Percentiles rank a stretch among this genome's conserved stretches.
Evolutionary conservation across 2,888 invertebrate genomes (phyloP).

Genomic region (Periphyllus acericola): DNA sequence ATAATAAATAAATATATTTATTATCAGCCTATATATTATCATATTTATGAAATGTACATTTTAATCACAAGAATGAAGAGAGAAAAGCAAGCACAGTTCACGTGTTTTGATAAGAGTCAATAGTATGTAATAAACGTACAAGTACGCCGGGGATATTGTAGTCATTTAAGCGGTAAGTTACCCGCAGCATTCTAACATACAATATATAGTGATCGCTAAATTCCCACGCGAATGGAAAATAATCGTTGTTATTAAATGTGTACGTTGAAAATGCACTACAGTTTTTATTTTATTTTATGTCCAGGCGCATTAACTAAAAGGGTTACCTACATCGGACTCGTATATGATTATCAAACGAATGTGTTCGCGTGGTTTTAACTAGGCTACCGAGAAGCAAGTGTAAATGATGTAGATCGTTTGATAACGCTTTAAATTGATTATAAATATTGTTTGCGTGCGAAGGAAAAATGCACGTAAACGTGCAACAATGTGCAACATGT

Average conservation of each 20-base stretch:
- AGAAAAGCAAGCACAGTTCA: neutral
- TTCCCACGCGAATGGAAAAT: neutral
- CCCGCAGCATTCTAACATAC: neutral
- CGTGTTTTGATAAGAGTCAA: too few species aligned
- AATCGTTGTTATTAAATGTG: neutral
- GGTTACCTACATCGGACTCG: neutral
- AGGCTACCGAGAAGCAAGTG: neutral
- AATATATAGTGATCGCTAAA: neutral
- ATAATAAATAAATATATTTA: neutral
- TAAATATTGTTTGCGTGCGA: conserved; percentile 13
- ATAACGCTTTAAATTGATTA: conserved; percentile 47
- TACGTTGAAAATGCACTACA: neutral
- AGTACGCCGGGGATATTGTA: too few species aligned
- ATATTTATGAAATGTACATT: neutral
- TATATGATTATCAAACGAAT: neutral
- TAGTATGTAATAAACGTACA: too few species aligned
- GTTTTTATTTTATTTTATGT: neutral
- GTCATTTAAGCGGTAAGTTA: too few species aligned
- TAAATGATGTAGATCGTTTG: conserved; percentile 30
- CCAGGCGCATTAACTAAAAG: neutral
- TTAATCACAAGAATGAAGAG: neutral
- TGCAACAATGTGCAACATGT: neutral
- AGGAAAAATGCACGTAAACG: neutral
- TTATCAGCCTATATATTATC: neutral
- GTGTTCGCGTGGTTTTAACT: neutral